Evolutionary conservation across 2,113 vertebrate species (phyloP), one percentile per base, ranked within the genome.

Genomic region (Mirza zaza): DNA sequence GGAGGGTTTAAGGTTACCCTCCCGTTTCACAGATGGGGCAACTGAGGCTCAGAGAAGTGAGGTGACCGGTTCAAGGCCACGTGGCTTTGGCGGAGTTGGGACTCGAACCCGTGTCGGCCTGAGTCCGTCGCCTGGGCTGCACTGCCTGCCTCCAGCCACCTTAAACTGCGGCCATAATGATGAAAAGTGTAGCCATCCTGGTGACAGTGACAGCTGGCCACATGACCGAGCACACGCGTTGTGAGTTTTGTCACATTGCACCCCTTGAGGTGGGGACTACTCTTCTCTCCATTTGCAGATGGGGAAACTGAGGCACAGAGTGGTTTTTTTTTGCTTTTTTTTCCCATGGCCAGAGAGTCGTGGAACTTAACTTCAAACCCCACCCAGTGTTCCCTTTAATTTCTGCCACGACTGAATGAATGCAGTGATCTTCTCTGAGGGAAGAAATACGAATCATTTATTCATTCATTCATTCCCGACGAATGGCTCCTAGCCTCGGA

Each of bases 151-250:
- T 15, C 39, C 48, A 6, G 27, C 32, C 39, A 23, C 29, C 9
- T 50, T 25, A 48, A 70, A 17, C 12, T 17, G 34, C 2, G 55
- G 21, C 13, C n/a, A 10, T 14, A 34, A n/a, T 45, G n/a, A n/a
- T 42, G 20, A 52, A 6, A 73, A 42, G 18, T 4, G 18, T 3
- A 13, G 75, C 45, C 5, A 42, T 75, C 12, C 21, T 57, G 10
- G 6, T 10, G 12, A 76, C 8, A 45, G n/a, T 32, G 29, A 32
- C 6, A 3, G n/a, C 29, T 29, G 9, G 23, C 45, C 52, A 52
- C 2, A 0, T n/a, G 32, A 36, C 45, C 0, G 0, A 50, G 25
- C 25, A 13, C 18, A 32, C 55, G 3, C 23, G 32, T 18, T 39
- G 36, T 42, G 42, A 61, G 17, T 61, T 71, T 55, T 1, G 3